phyloP scores from a whole-genome alignment of 2,888 invertebrate species.

The Cheilosia vernalis region DNA sequence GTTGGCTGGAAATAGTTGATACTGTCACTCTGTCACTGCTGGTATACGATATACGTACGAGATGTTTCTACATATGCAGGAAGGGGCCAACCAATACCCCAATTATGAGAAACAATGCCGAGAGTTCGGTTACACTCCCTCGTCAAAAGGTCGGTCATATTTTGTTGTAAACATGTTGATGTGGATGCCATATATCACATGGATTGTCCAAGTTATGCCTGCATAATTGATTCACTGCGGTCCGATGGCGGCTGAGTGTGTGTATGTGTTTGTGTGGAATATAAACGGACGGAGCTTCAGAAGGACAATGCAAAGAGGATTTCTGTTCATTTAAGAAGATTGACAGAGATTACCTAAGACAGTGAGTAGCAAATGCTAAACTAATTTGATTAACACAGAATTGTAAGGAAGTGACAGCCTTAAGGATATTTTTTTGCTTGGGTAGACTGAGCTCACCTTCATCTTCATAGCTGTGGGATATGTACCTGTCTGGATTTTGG shows the following conservation, averaged over 20 bases:
- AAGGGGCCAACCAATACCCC: conserved; percentile 44
- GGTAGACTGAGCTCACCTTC: too few species aligned
- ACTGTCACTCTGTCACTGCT: conserved; percentile 72
- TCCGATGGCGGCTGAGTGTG: conserved; percentile 16
- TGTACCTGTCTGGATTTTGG: too few species aligned
- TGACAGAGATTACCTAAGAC: conserved; percentile 64
- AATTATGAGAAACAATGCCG: conserved; percentile 71
- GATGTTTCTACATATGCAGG: conserved; percentile 50
- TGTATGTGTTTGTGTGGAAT: conserved; percentile 29
- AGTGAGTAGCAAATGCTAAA: conserved; percentile 48
- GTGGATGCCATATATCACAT: conserved; percentile 73
- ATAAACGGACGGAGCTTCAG: conserved; percentile 56
- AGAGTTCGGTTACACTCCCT: conserved; percentile 16
- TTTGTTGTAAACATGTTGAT: conserved; percentile 74
- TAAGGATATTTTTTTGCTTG: conserved; percentile 9
- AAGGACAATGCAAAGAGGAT: conserved; percentile 64
- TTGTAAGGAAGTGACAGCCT: not conserved
- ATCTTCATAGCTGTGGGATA: too few species aligned
- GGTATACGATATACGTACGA: conserved; percentile 10
- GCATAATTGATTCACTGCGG: conserved; percentile 71
- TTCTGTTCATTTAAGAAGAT: conserved; percentile 71
- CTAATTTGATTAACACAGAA: conserved; percentile 54
- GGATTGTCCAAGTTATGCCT: conserved; percentile 74
- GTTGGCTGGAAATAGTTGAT: conserved; percentile 74
- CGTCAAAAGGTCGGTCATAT: conserved; percentile 52